Evolutionary conservation across 2,797 vertebrate genomes (phyloP).

Genomic region (Tinamus major): DNA sequence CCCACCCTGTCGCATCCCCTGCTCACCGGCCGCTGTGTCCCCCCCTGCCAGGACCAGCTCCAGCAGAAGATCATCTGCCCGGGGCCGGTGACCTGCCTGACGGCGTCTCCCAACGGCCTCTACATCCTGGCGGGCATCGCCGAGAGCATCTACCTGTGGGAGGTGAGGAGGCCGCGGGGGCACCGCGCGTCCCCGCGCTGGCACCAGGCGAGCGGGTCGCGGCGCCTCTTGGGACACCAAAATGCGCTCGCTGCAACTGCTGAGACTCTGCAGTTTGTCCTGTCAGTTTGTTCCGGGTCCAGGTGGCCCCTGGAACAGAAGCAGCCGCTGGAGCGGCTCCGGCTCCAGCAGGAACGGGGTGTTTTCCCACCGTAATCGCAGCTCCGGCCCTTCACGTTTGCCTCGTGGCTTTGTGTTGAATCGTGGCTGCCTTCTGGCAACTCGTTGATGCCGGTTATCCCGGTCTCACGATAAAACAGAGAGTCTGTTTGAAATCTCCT

Average conservation of each 20-base stretch:
- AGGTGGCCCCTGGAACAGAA: background rate
- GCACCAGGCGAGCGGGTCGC: too few relatives aligned
- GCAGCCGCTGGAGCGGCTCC: background rate
- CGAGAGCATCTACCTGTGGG: slow-evolving; percentile 93
- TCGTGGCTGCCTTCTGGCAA: background rate
- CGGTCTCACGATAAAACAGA: background rate
- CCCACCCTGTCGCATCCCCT: accelerated
- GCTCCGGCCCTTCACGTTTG: background rate
- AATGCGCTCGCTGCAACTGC: too few relatives aligned
- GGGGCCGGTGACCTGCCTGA: slow-evolving; percentile 90
- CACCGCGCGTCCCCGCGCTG: too few relatives aligned
- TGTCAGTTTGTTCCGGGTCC: background rate
- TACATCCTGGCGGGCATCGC: slow-evolving; percentile 89
- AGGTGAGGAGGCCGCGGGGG: slow-evolving; percentile 78
- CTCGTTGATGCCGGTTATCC: background rate
- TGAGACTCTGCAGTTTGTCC: too few relatives aligned
- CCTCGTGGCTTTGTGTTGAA: background rate
- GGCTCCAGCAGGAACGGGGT: background rate
- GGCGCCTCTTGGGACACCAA: background rate
- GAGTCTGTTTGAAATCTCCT: background rate
- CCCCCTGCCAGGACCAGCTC: slow-evolving; percentile 88
- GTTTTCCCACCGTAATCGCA: too few relatives aligned
- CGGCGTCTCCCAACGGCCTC: slow-evolving; percentile 87
- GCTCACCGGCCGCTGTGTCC: background rate
- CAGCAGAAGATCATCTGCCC: slow-evolving; percentile 97